Evolutionary conservation across 2,113 vertebrate genomes (phyloP), one percentile per base, ranked within the genome.

Genomic region (Chaetura pelagica): DNA sequence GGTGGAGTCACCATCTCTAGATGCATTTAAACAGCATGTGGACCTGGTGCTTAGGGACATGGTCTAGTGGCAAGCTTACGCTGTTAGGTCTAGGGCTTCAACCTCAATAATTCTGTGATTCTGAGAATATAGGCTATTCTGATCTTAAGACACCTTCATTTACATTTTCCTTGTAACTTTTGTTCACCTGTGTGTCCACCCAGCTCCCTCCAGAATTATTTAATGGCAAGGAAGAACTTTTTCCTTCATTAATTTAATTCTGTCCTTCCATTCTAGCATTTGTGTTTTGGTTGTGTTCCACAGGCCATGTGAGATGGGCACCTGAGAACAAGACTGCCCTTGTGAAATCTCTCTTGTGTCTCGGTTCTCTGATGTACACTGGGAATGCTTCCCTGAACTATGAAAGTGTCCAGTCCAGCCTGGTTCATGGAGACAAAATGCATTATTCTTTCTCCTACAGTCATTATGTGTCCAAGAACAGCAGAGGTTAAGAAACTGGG

Each of bases 401-500:
- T 59, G 63, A 81, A 94, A 78, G 21, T 44, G 46, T 19, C 29
- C 3, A 0, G 57, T 88, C 52, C 1, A 2, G 52, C 51, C 29
- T 88, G 59, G 42, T 80, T 91, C 52, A 12, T 23, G 52, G 61
- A 71, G 27, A 83, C 26, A 89, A 90, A 93, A 80, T 10, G 12
- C 46, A 51, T 69, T 88, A 52, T 90, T 95, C 59, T 80, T 92
- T 84, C 26, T 44, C 30, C 49, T 64, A 20, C 38, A 63, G 29
- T 77, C 21, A 27, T 40, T 58, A 63, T 26, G 51, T 88, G 59
- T 74, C 71, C 16, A n/a, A 66, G 67, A 96, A 16, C 75, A 84
- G 75, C 51, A 93, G 75, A 94, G 90, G 75, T 90, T 91, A 90
- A 96, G 90, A 77, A 94, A 59, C 46, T 83, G 78, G 10, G 29